Conservation (phyloP, 2,113 vertebrate genomes). For the Prolemur simus region DNA sequence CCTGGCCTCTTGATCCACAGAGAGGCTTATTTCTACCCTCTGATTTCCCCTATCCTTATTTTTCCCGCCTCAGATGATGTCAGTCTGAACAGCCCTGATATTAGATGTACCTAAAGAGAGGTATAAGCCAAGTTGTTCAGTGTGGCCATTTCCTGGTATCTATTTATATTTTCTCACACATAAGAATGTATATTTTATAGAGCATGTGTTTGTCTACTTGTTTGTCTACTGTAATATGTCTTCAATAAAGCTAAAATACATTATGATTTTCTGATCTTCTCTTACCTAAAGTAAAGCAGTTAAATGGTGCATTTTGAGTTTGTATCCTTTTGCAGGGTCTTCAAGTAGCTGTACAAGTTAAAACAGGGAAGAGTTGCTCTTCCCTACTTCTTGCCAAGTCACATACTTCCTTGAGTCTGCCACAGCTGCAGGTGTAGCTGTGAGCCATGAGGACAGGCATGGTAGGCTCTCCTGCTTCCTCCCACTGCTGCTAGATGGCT, state of each 20-base stretch:
- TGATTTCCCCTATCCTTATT: not conserved
- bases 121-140: slow-evolving; percentile 58
- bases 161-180: slow-evolving; percentile 84
- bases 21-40: not conserved
- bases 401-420: not conserved
- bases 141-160: slow-evolving; percentile 74
- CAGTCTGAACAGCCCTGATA: not conserved
- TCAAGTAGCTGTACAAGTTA: not conserved
- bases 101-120: not conserved
- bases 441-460: not conserved
- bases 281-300: not conserved
- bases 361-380: not conserved
- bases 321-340: not conserved
- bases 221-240: slow-evolving; percentile 82
- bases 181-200: slow-evolving; percentile 88
- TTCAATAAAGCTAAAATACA: slow-evolving; percentile 82
- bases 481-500: not conserved
- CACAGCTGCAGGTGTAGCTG: accelerated
- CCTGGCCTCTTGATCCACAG: not conserved
- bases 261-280: not conserved
- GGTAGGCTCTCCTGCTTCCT: not conserved
- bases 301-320: not conserved
- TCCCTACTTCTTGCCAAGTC: not conserved
- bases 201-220: slow-evolving; percentile 83
- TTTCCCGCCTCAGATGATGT: not conserved